A percentile compares a stretch with the other conserved stretches of the same genome.
Conservation (phyloP, 2,113 vertebrate genomes). For the Grammomys surdaster region DNA sequence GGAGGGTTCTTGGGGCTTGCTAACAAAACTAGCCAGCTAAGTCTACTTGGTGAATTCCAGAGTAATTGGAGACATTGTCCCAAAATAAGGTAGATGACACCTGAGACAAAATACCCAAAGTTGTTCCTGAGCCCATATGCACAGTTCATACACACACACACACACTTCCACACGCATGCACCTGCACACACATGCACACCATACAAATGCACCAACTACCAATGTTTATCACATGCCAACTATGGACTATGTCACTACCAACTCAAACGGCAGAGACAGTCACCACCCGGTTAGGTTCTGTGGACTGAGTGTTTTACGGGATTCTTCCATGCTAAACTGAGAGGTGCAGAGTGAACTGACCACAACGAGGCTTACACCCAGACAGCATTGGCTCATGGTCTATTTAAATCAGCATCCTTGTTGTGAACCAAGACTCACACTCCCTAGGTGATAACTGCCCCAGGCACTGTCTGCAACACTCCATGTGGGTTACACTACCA, state of each 20-base stretch:
- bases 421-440: background rate
- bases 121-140: background rate
- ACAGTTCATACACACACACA: background rate
- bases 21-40: background rate
- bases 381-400: background rate
- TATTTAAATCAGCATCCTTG: background rate
- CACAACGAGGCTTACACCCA: accelerated
- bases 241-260: background rate
- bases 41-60: background rate
- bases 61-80: background rate
- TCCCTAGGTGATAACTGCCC: background rate
- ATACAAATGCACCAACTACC: background rate
- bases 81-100: background rate
- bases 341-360: background rate
- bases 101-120: too few relatives aligned
- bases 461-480: background rate
- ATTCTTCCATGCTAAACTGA: background rate
- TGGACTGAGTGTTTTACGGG: background rate
- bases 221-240: background rate
- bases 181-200: background rate
- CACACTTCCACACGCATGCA: background rate
- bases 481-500: accelerated
- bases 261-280: background rate
- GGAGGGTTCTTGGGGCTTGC: background rate
- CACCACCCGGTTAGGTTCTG: too few relatives aligned